These are phyloP conservation scores for Cyanoramphus novaezelandiae DNA, from an alignment of 2,113 vertebrate genomes.

Conservation along the genomic window DNA sequence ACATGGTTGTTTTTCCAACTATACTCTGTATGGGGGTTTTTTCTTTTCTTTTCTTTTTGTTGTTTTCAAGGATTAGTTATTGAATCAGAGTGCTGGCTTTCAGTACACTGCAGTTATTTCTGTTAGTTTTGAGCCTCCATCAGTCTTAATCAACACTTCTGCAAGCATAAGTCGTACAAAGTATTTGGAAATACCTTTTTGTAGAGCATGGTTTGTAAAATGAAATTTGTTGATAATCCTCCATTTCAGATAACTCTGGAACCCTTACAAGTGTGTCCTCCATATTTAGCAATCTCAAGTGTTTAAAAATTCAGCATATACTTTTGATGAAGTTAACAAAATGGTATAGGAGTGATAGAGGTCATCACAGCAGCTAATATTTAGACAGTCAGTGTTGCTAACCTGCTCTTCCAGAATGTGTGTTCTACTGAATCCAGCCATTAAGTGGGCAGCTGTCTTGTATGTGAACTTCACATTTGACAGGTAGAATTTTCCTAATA, in stretches of 20 bases:
- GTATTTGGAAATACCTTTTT: not conserved
- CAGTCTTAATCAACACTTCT: not conserved
- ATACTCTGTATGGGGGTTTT: not conserved
- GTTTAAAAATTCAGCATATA: not conserved
- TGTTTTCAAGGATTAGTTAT: not conserved
- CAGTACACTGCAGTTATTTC: not conserved
- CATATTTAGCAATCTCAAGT: not conserved
- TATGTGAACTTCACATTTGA: rapidly evolving
- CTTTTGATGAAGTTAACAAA: not conserved
- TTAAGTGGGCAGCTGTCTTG: not conserved
- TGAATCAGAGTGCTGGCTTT: not conserved
- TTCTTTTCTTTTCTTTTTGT: not conserved
- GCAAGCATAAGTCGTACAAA: not conserved
- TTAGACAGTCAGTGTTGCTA: not conserved
- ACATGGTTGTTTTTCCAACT: slow-evolving; percentile 69
- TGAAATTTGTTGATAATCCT: not conserved
- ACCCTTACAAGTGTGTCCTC: not conserved
- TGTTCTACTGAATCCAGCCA: not conserved
- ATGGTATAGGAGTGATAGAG: not conserved
- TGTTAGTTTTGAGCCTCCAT: not conserved
- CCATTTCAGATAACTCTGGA: not conserved
- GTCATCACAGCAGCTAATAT: not conserved
- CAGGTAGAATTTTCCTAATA: not conserved
- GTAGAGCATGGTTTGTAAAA: not conserved
- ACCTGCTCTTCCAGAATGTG: not conserved